Conservation (phyloP, 2,113 vertebrate species). For the Thamnophis sirtalis region DNA sequence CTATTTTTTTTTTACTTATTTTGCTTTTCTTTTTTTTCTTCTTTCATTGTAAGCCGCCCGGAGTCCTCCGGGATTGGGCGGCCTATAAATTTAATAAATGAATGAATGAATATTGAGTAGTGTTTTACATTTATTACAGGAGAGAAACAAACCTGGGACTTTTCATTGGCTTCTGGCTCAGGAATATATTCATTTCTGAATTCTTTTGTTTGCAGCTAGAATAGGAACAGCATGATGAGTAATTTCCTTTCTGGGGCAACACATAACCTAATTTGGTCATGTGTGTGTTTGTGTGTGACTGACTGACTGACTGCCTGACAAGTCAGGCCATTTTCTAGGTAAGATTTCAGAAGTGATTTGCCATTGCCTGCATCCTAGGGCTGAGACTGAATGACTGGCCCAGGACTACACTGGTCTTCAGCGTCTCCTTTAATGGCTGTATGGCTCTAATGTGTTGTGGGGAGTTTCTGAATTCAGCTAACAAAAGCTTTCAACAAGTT, state of each 20-base stretch:
- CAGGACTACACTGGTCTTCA: not conserved
- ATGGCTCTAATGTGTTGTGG: not conserved
- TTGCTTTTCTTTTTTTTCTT: too few relatives aligned
- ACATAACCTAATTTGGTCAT: not conserved
- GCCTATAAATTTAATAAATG: too few relatives aligned
- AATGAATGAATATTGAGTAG: not conserved
- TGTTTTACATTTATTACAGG: not conserved
- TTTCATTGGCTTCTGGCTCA: not conserved
- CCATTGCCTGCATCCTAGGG: not conserved
- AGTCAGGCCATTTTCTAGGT: not conserved
- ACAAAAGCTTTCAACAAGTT: not conserved
- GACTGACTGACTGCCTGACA: not conserved
- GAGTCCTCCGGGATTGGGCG: too few relatives aligned
- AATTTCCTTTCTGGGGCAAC: slow-evolving; percentile 11
- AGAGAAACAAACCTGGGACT: not conserved
- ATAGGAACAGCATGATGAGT: not conserved
- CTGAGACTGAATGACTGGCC: not conserved
- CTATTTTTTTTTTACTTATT: too few relatives aligned
- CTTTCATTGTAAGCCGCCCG: too few relatives aligned
- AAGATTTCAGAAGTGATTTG: not conserved
- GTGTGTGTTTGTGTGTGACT: not conserved
- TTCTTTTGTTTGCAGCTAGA: not conserved
- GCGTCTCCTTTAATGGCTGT: not conserved
- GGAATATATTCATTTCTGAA: not conserved
- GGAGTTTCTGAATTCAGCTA: not conserved